Conservation (phyloP, 2,797 vertebrate species). For the Otus scops region DNA sequence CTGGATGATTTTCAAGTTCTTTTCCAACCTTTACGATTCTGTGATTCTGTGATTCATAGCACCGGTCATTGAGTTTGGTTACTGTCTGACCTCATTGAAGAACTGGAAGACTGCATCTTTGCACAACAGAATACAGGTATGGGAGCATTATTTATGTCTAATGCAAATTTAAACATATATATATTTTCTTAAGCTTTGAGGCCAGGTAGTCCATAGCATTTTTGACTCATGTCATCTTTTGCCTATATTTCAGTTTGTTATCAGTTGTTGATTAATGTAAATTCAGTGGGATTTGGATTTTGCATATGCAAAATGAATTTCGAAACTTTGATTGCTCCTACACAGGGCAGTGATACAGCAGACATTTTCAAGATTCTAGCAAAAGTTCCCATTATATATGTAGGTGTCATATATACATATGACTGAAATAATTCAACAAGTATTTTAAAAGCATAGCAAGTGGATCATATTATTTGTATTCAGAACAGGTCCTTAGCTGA, state of each 20-base stretch:
- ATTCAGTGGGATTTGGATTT: neutral
- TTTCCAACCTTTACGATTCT: too few relatives aligned
- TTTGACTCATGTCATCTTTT: neutral
- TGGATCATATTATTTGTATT: neutral
- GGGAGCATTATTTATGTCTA: neutral
- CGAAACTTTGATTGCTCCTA: neutral
- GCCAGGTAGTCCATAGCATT: neutral
- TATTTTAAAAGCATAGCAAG: neutral
- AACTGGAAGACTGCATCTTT: neutral
- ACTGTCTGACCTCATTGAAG: rapidly evolving
- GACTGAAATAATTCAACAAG: neutral
- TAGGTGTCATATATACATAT: neutral
- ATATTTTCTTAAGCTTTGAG: neutral
- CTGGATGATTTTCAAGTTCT: too few relatives aligned
- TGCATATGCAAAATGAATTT: neutral
- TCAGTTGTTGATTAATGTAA: neutral
- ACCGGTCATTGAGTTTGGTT: neutral
- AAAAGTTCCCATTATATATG: neutral
- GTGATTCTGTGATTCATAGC: neutral
- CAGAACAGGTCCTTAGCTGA: neutral
- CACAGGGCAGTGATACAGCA: neutral
- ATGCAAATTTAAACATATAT: neutral
- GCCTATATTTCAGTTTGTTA: neutral
- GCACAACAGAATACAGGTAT: neutral
- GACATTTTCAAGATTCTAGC: neutral